These are phyloP conservation scores for Loxodonta africana DNA, from an alignment of 2,113 vertebrate species.

Conservation along the genomic window DNA sequence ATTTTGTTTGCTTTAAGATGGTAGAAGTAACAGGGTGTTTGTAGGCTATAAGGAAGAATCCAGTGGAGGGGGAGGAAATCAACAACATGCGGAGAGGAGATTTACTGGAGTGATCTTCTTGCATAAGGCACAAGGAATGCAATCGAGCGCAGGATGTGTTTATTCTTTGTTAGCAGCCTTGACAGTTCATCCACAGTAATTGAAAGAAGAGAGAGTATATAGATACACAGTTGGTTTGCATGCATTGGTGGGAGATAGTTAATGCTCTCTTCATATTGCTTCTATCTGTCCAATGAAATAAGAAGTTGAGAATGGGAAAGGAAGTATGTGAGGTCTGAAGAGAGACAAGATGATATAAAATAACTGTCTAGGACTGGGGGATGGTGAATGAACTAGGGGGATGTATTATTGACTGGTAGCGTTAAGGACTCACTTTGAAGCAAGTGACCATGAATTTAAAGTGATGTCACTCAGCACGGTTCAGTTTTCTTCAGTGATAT, in stretches of 20 bases:
- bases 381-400: neutral
- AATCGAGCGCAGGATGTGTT: neutral
- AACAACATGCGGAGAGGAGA: neutral
- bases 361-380: neutral
- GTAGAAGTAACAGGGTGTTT: neutral
- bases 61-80: neutral
- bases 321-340: neutral
- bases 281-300: neutral
- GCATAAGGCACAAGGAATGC: neutral
- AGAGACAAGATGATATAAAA: slow-evolving; percentile 20
- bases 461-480: neutral
- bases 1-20: neutral
- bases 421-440: slow-evolving; percentile 11
- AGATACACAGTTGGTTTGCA: neutral
- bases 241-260: neutral
- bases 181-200: neutral
- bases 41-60: neutral
- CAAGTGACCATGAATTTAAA: slow-evolving; percentile 2
- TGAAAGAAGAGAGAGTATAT: neutral
- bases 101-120: neutral
- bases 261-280: neutral
- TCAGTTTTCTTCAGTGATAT: neutral
- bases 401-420: neutral
- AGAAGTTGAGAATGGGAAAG: neutral
- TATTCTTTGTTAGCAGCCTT: neutral